A percentile compares a stretch with the other conserved stretches of the same genome.
These are phyloP conservation scores for Andrena dorsata DNA, from an alignment of 2,888 invertebrate genomes.

Conservation along the genomic window DNA sequence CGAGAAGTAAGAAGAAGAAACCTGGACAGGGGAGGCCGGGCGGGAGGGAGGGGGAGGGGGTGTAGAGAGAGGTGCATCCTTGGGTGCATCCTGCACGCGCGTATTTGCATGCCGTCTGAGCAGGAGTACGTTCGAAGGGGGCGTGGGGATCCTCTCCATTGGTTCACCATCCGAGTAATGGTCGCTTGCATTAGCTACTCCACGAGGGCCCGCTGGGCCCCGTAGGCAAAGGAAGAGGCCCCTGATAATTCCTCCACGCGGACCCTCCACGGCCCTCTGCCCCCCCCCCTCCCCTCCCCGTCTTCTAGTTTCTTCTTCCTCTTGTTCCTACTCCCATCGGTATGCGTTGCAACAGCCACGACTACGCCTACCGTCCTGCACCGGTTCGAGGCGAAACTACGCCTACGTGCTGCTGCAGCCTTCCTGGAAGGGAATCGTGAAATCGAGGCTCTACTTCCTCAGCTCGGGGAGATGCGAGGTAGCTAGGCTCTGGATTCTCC, in stretches of 20 bases:
- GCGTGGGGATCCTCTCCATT: conserved; percentile 85
- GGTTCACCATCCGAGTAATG: conserved; percentile 84
- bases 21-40: neutral
- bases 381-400: conserved; percentile 47
- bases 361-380: conserved; percentile 65
- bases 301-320: conserved; percentile 47
- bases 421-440: conserved; percentile 44
- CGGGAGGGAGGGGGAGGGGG: conserved; percentile 29
- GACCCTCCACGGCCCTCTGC: conserved; percentile 32
- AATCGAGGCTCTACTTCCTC: neutral
- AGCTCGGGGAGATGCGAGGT: too few relatives aligned
- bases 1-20: neutral
- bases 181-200: conserved; percentile 84
- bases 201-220: conserved; percentile 67
- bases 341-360: conserved; percentile 56
- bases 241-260: conserved; percentile 69
- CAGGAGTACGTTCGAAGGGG: conserved; percentile 81
- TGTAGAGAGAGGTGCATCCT: conserved; percentile 53
- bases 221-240: conserved; percentile 73
- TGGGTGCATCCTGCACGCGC: conserved; percentile 69
- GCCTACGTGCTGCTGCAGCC: conserved; percentile 56
- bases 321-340: conserved; percentile 53
- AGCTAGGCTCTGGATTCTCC: too few relatives aligned
- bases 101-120: conserved; percentile 83
- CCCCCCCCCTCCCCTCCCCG: neutral